Base-by-base conservation (phyloP, 2,113 vertebrate species). In the Amia ocellicauda region DNA sequence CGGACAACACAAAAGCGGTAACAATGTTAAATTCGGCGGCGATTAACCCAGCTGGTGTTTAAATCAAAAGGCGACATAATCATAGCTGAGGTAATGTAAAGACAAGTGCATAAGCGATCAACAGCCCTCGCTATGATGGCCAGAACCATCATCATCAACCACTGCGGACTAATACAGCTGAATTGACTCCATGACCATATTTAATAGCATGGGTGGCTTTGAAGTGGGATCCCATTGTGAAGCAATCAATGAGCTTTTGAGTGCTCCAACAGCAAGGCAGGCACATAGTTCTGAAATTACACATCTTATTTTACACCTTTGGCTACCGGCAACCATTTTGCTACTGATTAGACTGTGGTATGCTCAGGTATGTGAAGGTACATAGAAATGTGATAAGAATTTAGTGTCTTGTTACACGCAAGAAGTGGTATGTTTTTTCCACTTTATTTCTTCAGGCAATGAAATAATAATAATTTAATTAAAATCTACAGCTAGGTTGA, bases 1-100 rank as follows among this genome's bases (percentile, higher is more conserved):
- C 72, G 52, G 74, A 84, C 79, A 77, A 78, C 75, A 69, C 81
- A 81, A 80, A 75, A 70, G 72, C 78, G 79, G 81, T 72, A 82
- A 85, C 83, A 83, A 80, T 81, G 76, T 78, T 24, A 69, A 78
- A 82, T 81, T 78, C 79, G 75, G 76, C 76, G 19, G 57, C 55
- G 13, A 80, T 78, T 76, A 63, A 70, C 76, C 75, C 69, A 80
- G 7, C 74, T 66, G 79, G 81, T 75, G 85, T 76, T 75, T 69
- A 74, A 83, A 82, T 84, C 76, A 64, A 77, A 82, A 78, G 74
- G 78, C 59, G 77, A 85, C 77, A 77, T 77, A 77, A 86, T 84
- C 78, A 82, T 13, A n/a, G 14, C 16, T 19, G n/a, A 47, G 45
- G 45, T 47, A 11, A 47, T 11, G 45, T 47, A 47, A 47, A 7